A percentile compares a stretch with the other conserved stretches of the same genome.
Evolutionary conservation across 1,140 invertebrate species (phyloP).

Genomic region (Drosophila pruinosa): DNA sequence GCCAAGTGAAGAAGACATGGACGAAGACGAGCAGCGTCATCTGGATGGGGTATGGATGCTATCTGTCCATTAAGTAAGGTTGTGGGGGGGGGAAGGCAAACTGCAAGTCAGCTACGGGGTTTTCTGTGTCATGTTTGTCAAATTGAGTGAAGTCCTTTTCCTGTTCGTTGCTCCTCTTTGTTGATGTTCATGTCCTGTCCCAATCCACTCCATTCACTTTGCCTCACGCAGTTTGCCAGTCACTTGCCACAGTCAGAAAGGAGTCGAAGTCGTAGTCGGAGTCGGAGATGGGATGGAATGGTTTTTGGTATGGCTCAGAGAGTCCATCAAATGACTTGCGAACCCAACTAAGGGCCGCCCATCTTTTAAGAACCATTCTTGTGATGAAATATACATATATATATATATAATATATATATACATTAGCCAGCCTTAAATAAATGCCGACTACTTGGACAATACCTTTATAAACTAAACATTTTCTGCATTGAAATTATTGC

Average conservation of each 20-base stretch:
- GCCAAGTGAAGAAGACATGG: background rate
- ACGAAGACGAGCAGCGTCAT: background rate
- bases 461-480: background rate
- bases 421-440: background rate
- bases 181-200: constrained; percentile 41
- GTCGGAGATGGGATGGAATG: background rate
- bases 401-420: too few relatives aligned
- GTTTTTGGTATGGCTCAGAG: background rate
- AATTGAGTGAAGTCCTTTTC: constrained; percentile 66
- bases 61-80: constrained; percentile 41
- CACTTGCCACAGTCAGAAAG: constrained; percentile 4
- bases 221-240: constrained; percentile 12
- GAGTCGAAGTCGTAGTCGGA: too few relatives aligned
- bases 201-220: constrained; percentile 9
- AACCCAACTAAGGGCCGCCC: background rate
- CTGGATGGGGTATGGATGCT: background rate
- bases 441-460: background rate
- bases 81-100: constrained; percentile 13
- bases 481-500: too few relatives aligned
- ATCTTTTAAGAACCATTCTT: constrained; percentile 15
- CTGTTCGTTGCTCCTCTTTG: constrained; percentile 24
- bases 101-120: constrained; percentile 58
- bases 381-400: background rate
- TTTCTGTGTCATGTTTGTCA: constrained; percentile 77
- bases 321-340: constrained; percentile 38